phyloP scores from a whole-genome alignment of 2,113 vertebrate species.

The Psittacara wagleri region DNA sequence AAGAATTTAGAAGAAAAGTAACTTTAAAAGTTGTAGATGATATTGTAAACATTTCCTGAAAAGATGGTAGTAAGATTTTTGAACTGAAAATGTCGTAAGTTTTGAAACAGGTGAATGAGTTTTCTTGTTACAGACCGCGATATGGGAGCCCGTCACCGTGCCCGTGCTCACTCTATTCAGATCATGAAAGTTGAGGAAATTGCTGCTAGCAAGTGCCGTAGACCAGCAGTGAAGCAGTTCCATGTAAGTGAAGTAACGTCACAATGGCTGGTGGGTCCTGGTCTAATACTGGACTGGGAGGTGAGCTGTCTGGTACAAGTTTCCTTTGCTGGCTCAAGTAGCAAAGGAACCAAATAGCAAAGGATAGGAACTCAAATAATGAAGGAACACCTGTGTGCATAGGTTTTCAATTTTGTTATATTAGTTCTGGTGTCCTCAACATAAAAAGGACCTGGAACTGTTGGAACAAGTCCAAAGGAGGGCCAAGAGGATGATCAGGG shows the following conservation, averaged over 20 bases:
- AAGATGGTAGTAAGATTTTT: not conserved
- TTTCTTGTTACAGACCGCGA: conserved; percentile 82
- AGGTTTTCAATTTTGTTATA: not conserved
- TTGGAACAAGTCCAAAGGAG: no score
- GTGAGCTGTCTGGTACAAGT: not conserved
- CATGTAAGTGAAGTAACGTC: conserved; percentile 80
- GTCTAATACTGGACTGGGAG: accelerated
- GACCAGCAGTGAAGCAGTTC: conserved; percentile 98
- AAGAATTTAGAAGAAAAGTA: no score
- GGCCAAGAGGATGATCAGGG: no score
- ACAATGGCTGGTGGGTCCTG: not conserved
- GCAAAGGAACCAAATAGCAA: no score
- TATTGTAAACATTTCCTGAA: not conserved
- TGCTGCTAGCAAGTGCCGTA: conserved; percentile 92
- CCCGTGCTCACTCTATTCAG: conserved; percentile 94
- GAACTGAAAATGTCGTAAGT: not conserved
- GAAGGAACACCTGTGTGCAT: not conserved
- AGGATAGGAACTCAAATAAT: no score
- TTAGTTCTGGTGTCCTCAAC: no score
- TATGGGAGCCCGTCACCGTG: conserved; percentile 95
- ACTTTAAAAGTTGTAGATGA: not conserved
- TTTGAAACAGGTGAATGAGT: not conserved
- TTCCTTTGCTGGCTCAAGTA: not conserved
- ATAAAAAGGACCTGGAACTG: no score
- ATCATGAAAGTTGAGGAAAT: conserved; percentile 98